Evolutionary conservation across 2,797 vertebrate genomes (phyloP).

Genomic region (Tangara arthus): DNA sequence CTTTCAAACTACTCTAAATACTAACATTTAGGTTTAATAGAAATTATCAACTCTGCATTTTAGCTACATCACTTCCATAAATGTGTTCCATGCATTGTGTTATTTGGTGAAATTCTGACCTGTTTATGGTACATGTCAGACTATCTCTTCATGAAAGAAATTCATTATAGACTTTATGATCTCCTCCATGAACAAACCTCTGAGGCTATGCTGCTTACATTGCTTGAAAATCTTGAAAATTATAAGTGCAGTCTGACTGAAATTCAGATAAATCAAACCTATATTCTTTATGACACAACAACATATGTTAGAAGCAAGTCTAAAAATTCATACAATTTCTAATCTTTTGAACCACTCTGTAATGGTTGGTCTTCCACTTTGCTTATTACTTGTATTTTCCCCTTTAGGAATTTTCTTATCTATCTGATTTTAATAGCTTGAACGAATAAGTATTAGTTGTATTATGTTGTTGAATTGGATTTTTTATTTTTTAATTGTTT

Average conservation of each 20-base stretch:
- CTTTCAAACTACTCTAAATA: background rate
- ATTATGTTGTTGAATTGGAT: background rate
- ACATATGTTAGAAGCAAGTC: background rate
- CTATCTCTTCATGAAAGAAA: background rate
- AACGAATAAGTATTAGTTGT: background rate
- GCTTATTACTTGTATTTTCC: background rate
- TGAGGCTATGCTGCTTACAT: background rate
- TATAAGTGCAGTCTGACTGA: background rate
- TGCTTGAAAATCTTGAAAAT: background rate
- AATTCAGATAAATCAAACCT: background rate
- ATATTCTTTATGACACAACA: background rate
- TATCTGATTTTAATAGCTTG: background rate
- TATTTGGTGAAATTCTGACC: background rate
- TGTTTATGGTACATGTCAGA: background rate
- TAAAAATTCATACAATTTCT: background rate
- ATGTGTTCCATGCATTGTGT: accelerated
- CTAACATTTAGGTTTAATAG: background rate
- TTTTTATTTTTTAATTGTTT: background rate
- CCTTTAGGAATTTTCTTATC: background rate
- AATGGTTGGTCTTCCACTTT: background rate
- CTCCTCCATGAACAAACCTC: background rate
- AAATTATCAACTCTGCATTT: background rate
- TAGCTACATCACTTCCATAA: background rate
- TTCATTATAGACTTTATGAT: background rate
- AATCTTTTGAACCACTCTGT: background rate